Conservation (phyloP, 2,888 invertebrate species). For the Entomobrya multifasciata region DNA sequence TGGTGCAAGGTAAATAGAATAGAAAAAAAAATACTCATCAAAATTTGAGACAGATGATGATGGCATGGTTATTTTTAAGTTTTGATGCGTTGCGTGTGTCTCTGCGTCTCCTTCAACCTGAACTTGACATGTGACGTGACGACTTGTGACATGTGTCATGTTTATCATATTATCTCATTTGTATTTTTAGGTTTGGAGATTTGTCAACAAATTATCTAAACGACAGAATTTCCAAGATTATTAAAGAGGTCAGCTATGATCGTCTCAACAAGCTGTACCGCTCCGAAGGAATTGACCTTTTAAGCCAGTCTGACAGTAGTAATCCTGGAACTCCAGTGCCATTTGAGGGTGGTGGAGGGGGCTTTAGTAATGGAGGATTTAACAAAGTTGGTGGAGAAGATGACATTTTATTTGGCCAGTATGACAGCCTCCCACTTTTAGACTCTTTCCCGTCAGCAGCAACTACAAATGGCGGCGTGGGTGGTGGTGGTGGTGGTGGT, state of each 20-base stretch:
- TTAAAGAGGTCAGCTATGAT: slow-evolving; percentile 77
- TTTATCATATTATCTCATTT: slow-evolving; percentile 21
- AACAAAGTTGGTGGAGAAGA: no score
- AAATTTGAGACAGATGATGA: no score
- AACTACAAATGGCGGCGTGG: no score
- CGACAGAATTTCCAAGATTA: slow-evolving; percentile 76
- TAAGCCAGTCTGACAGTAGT: slow-evolving; percentile 41
- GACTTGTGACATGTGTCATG: background rate
- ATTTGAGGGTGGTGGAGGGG: no score
- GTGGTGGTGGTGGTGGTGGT: no score
- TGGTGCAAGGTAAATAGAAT: slow-evolving; percentile 75
- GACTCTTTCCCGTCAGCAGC: slow-evolving; percentile 77
- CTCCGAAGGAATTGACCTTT: slow-evolving; percentile 75
- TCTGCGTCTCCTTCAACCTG: slow-evolving; percentile 34
- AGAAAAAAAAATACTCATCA: no score
- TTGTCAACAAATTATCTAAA: slow-evolving; percentile 78
- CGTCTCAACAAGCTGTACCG: slow-evolving; percentile 77
- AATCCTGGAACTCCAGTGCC: slow-evolving; percentile 35
- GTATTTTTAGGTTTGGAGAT: slow-evolving; percentile 77
- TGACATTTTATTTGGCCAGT: slow-evolving; percentile 73
- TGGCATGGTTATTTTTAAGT: slow-evolving; percentile 30
- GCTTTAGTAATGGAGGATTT: slow-evolving; percentile 30
- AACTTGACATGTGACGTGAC: background rate
- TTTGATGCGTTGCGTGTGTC: no score
- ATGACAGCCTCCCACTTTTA: slow-evolving; percentile 77